A percentile compares a stretch with the other conserved stretches of the same genome.
These are phyloP conservation scores for Oryctolagus cuniculus DNA, from an alignment of 2,113 vertebrate genomes.

Conservation along the genomic window DNA sequence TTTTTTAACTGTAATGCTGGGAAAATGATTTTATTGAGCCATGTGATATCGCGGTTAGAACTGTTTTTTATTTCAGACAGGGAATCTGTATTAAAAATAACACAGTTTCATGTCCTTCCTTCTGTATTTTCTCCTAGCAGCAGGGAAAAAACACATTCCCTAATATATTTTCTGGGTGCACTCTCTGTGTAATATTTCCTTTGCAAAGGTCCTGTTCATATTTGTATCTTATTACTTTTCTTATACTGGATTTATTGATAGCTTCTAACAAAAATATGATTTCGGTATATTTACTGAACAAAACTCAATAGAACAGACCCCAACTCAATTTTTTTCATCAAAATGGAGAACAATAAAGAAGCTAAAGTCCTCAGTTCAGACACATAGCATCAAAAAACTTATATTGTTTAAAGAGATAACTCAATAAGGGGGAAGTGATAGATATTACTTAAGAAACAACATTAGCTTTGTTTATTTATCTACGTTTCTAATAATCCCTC, in stretches of 20 bases:
- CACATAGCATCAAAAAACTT: slow-evolving; percentile 92
- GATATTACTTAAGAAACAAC: slow-evolving; percentile 97
- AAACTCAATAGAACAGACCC: slow-evolving; percentile 96
- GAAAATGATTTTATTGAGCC: slow-evolving; percentile 64
- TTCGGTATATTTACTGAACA: slow-evolving; percentile 98
- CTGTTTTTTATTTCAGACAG: slow-evolving; percentile 73
- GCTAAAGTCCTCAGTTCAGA: slow-evolving; percentile 93
- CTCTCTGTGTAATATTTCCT: slow-evolving; percentile 90
- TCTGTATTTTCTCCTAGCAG: slow-evolving; percentile 83
- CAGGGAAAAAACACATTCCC: slow-evolving; percentile 83
- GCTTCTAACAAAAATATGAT: slow-evolving; percentile 99
- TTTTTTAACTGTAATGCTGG: background rate
- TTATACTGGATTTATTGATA: slow-evolving; percentile 99
- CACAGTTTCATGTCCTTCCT: slow-evolving; percentile 77
- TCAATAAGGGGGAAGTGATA: slow-evolving; percentile 97
- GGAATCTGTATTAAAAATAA: slow-evolving; percentile 84
- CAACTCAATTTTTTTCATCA: slow-evolving; percentile 98
- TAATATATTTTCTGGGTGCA: slow-evolving; percentile 88
- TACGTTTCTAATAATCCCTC: slow-evolving; percentile 86
- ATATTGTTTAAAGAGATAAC: slow-evolving; percentile 97
- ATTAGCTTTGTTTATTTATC: slow-evolving; percentile 90
- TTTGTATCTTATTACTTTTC: slow-evolving; percentile 97
- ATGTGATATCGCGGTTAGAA: slow-evolving; percentile 57
- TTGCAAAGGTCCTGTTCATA: slow-evolving; percentile 93
- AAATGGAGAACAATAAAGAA: slow-evolving; percentile 99